These are phyloP conservation scores for Pissodes strobi DNA, from an alignment of 1,140 invertebrate species.

Conservation along the genomic window DNA sequence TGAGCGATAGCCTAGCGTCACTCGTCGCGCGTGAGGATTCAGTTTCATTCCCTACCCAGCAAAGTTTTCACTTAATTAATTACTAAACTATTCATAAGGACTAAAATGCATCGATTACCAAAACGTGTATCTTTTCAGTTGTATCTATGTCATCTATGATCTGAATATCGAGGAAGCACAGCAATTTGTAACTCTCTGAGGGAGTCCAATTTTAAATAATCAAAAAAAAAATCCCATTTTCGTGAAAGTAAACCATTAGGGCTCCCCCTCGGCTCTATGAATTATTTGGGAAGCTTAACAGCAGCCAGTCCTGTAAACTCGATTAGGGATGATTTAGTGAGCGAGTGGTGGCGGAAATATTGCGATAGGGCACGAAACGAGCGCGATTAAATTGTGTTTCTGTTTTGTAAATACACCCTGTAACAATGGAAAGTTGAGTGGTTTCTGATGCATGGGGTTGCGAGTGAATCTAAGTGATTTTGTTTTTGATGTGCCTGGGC, in stretches of 20 bases:
- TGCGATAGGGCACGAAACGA: constrained; percentile 39
- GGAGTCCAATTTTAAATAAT: constrained; percentile 11
- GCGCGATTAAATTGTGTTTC: constrained; percentile 32
- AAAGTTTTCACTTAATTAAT: no score
- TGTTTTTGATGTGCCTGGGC: background rate
- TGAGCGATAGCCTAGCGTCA: no score
- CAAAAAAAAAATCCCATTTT: constrained; percentile 13
- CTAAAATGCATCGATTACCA: no score
- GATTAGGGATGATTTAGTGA: constrained; percentile 39
- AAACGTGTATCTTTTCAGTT: no score
- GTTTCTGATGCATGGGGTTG: constrained; percentile 6
- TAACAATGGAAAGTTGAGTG: constrained; percentile 30
- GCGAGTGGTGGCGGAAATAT: constrained; percentile 36
- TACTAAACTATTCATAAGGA: no score
- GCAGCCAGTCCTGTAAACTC: constrained; percentile 34
- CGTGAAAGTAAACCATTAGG: constrained; percentile 26
- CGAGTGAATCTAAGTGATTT: constrained; percentile 17
- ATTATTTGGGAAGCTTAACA: constrained; percentile 44
- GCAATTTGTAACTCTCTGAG: no score
- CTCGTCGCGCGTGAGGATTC: no score
- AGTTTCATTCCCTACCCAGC: no score
- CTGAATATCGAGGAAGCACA: no score
- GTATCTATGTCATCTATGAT: no score
- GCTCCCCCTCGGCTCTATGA: constrained; percentile 20
- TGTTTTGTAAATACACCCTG: constrained; percentile 30